Percentiles rank a stretch among this genome's conserved stretches.
Evolutionary conservation across 2,888 invertebrate genomes (phyloP).

Genomic region (Carpatolechia fugitivella): DNA sequence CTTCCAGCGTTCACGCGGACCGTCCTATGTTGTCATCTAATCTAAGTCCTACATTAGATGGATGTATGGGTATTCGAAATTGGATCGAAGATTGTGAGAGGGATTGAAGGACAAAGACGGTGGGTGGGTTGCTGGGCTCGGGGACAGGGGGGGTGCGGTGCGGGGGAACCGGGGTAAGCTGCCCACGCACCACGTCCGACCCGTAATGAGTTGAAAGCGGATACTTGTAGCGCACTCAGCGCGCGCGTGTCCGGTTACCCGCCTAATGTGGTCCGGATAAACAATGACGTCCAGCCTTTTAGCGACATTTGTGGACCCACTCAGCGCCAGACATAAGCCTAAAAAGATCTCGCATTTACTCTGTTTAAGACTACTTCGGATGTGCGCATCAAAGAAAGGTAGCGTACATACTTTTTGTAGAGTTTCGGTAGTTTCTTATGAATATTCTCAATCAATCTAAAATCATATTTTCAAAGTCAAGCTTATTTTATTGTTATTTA

Average conservation of each 20-base stretch:
- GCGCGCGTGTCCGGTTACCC: conserved; percentile 79
- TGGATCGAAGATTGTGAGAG: conserved; percentile 76
- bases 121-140: conserved; percentile 4
- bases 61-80: conserved; percentile 71
- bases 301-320: conserved; percentile 79
- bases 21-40: conserved; percentile 45
- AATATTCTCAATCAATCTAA: no score
- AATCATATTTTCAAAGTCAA: no score
- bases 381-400: conserved; percentile 43
- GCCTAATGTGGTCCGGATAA: conserved; percentile 79
- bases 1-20: conserved; percentile 21
- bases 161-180: conserved; percentile 36
- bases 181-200: conserved; percentile 77
- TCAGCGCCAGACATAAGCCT: conserved; percentile 76
- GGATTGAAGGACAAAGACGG: conserved; percentile 74
- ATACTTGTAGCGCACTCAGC: conserved; percentile 80
- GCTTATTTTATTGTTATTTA: no score
- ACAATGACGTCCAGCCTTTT: conserved; percentile 80
- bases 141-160: conserved; percentile 37
- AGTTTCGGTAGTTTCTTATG: background rate
- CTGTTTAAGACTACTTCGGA: conserved; percentile 63
- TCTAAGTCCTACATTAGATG: conserved; percentile 63
- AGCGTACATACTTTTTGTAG: background rate
- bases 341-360: conserved; percentile 70
- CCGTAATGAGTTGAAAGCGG: conserved; percentile 80